Base-by-base conservation (phyloP, 2,888 invertebrate species). In the Ochropacha duplaris region DNA sequence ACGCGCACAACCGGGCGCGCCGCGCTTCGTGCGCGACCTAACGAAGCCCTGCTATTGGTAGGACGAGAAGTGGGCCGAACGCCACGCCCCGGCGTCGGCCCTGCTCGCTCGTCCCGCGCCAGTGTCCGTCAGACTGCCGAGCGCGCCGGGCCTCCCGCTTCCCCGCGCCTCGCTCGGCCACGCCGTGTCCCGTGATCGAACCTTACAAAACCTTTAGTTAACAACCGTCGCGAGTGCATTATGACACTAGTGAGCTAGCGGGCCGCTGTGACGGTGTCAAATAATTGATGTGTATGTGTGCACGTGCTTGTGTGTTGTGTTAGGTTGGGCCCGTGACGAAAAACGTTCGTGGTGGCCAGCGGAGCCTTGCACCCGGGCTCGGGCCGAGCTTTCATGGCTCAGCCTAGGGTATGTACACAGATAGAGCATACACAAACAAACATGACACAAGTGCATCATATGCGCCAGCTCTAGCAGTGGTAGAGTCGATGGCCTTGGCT, bases 381-480 rank as follows among this genome's bases (percentile, higher is more conserved):
- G 94, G 95, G 95, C 94, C 95, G 95, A 94, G 95, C 95, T 94
- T 95, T 94, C 95, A 96, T 96, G 96, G 96, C 96, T 95, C 96
- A 96, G 95, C 96, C 96, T 95, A 95, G 96, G 96, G 96, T 96
- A 96, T 94, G 96, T 94, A 90, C 87, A 69, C 59, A 24, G 54
- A 50, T 55, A 16, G 49, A 54, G 36, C 26, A 52, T 52, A 55
- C 22, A 55, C 49, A 62, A 62, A 72, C 71, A 71, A 67, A 64
- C 73, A 69, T 66, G 63, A 72, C 66, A 64, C 61, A 64, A 69
- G 65, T 44, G 44, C 19, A 16, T 8, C 9, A 19, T n/a, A 19
- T 9, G 19, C 16, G 44, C 19, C 61, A 68, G 67, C 63, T 59
- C 68, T 63, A 73, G 63, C 66, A 62, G 64, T 65, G 68, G 65